Conservation (phyloP, 2,797 vertebrate species). For the Pangasius mekongensis region DNA sequence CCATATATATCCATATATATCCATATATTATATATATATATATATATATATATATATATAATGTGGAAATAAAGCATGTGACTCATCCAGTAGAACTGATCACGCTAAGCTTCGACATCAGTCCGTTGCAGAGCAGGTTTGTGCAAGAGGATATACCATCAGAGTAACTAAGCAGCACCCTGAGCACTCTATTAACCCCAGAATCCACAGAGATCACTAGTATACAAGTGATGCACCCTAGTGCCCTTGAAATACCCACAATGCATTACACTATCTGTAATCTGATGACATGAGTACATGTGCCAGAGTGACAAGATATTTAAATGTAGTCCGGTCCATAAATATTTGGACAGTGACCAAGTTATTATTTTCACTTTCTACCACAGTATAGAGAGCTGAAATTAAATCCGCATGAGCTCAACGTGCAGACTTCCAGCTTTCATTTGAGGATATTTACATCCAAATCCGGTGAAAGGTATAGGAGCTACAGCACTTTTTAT, state of each 20-base stretch:
- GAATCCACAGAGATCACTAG: neutral
- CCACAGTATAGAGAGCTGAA: neutral
- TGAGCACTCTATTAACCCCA: neutral
- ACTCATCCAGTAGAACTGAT: neutral
- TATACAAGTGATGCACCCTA: neutral
- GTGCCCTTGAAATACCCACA: neutral
- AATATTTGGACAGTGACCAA: neutral
- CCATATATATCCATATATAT: too few species aligned
- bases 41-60: too few species aligned
- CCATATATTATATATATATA: too few species aligned
- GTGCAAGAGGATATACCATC: neutral
- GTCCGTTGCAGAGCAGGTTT: neutral
- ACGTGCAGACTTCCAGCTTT: neutral
- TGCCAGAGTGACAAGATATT: neutral
- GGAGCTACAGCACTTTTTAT: neutral
- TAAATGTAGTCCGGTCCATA: neutral
- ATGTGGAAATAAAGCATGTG: neutral
- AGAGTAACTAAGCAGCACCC: neutral
- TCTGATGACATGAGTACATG: neutral
- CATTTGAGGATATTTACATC: neutral
- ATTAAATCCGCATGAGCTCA: too few species aligned
- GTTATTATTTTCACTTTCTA: neutral
- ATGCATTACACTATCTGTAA: too few species aligned
- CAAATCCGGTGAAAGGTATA: neutral
- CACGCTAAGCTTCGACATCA: neutral